These are phyloP conservation scores for Onthophagus taurus DNA, from an alignment of 1,140 invertebrate genomes.

Conservation along the genomic window DNA sequence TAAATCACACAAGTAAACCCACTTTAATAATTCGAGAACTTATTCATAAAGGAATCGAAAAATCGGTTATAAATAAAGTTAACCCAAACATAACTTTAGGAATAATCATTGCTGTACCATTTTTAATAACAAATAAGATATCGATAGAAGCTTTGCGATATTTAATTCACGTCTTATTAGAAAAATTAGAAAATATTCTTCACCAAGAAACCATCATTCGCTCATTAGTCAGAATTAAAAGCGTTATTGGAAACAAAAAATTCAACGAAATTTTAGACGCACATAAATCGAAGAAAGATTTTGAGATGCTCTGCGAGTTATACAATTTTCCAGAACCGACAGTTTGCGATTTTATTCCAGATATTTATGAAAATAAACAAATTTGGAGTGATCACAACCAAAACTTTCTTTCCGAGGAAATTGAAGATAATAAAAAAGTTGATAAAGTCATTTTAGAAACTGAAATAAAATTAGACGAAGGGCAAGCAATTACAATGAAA, in stretches of 20 bases:
- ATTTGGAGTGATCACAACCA: conserved; percentile 22
- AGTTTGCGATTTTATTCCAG: conserved; percentile 2
- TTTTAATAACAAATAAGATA: conserved; percentile 39
- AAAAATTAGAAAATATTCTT: conserved; percentile 53
- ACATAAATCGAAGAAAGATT: conserved; percentile 50
- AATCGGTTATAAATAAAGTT: conserved; percentile 44
- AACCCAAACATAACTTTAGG: conserved; percentile 55
- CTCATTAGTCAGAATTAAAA: conserved; percentile 55
- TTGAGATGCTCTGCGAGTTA: conserved; percentile 55
- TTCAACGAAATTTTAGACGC: conserved; percentile 48
- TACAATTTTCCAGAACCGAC: conserved; percentile 39
- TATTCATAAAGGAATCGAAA: conserved; percentile 53
- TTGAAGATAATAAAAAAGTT: conserved; percentile 26
- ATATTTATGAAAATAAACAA: conserved; percentile 12
- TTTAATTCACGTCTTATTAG: conserved; percentile 48
- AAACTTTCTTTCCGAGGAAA: conserved; percentile 18
- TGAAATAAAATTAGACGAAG: conserved; percentile 66
- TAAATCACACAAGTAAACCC: conserved; percentile 37
- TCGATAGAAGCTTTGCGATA: conserved; percentile 18
- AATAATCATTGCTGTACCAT: conserved; percentile 55
- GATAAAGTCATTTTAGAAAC: conserved; percentile 66
- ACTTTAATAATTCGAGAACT: conserved; percentile 51
- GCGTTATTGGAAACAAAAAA: conserved; percentile 51
- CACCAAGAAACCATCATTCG: conserved; percentile 60
- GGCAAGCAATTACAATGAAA: conserved; percentile 70